phyloP scores from a whole-genome alignment of 2,888 invertebrate species.

The Lochmaea capreae region DNA sequence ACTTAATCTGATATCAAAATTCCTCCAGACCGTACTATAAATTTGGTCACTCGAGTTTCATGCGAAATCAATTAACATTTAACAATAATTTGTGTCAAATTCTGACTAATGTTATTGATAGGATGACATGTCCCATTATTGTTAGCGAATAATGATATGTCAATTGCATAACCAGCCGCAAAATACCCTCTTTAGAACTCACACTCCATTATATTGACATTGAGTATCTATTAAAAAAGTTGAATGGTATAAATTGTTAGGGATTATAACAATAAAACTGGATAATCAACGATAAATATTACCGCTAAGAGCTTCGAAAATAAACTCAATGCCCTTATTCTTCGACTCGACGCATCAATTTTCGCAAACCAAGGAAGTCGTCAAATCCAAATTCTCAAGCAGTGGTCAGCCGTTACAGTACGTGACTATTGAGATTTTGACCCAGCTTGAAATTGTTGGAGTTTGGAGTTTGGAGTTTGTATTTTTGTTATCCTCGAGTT shows the following conservation, averaged over 20 bases:
- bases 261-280: neutral
- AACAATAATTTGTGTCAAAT: neutral
- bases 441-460: neutral
- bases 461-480: neutral
- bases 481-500: neutral
- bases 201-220: neutral
- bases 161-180: neutral
- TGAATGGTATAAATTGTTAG: neutral
- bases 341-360: neutral
- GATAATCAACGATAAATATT: too few relatives aligned
- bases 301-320: too few relatives aligned
- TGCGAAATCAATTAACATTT: neutral
- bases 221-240: neutral
- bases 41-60: neutral
- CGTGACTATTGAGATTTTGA: conserved; percentile 16
- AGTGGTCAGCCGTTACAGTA: conserved; percentile 5
- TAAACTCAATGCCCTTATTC: neutral
- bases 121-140: neutral
- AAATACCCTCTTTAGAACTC: neutral
- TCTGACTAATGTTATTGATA: neutral
- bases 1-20: too few relatives aligned
- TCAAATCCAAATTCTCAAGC: neutral
- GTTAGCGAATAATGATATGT: neutral
- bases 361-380: neutral
- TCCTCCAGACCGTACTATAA: too few relatives aligned